Base-by-base conservation (phyloP, 2,888 invertebrate species). In the Bruchidius siliquastri region DNA sequence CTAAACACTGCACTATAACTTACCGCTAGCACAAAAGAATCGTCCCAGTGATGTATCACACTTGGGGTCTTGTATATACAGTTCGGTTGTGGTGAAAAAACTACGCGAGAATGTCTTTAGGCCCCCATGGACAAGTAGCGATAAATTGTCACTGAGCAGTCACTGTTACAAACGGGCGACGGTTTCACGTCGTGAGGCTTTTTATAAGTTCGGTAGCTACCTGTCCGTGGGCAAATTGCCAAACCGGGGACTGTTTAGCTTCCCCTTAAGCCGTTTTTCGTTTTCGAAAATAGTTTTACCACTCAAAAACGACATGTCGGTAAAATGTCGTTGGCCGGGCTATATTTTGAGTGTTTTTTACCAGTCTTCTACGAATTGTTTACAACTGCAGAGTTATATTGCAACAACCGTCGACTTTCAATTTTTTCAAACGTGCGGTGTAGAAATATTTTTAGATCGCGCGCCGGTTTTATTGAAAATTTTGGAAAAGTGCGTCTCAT, bases 181-280 rank as follows among this genome's bases (percentile, higher is more conserved):
- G 87, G 86, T 84, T 81, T 84, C 82, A 84, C 83, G 84, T 84
- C 85, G 87, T 85, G 86, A 85, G 86, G 85, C 86, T 87, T 89
- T 90, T 89, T 90, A 89, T 90, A 90, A 89, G 87, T 87, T 88
- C 87, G 88, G 88, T 85, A 80, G 83, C 87, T 87, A 88, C 87
- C 88, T 88, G 87, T 88, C 87, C 87, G 87, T 84, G 84, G 85
- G 85, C 84, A 83, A 26, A 26, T 26, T 82, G 84, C 85, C 85
- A 85, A 84, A 67, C 81, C 83, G 81, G 81, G 81, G 82, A 77
- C 68, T 68, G 22, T 22, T 68, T 21, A 68, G 68, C 68, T 68
- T 68, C 68, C 21, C 21, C 21, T 68, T 49, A 49, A 49, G 49
- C 49, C 49, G 49, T 68, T 68, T 68, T 20, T n/a, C 20, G 68